Base-by-base conservation (phyloP, 2,888 invertebrate species). In the Epicampocera succincta region DNA sequence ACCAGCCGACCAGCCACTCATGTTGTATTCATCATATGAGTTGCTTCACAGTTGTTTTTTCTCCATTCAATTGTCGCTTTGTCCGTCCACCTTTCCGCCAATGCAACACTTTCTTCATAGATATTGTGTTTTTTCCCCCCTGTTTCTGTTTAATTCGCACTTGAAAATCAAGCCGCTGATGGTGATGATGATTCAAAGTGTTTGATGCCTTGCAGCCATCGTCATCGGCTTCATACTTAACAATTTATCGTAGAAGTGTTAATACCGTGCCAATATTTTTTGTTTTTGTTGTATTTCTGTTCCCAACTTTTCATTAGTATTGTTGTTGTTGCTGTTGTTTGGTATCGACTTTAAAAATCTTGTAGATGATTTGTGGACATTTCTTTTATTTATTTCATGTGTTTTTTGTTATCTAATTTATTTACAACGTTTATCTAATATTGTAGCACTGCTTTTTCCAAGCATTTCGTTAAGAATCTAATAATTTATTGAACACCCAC, bases 231-330 rank as follows among this genome's bases (percentile, higher is more conserved):
- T 60, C 25, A 12, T 25, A 66, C 46, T 61, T 52, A 58, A 72
- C 44, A 73, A 79, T 79, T 79, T 79, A 79, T 79, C 52, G 60
- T 52, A 58, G 38, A 78, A 72, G 78, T 78, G 72, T 44, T 78
- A 66, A 78, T 78, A 65, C 58, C 65, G 72, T 52, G 72, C 66
- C 78, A 79, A 60, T 60, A 66, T 29, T 48, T 58, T 15, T 66
- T 65, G 33, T 52, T 50, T n/a, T 48, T 61, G 12, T 71, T n/a
- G 17, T 19, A 56, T 52, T 76, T 50, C n/a, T 56, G 40, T 48
- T 6, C 33, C 3, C 6, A 6, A 33, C 8, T 33, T 9, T 33
- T 8, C 29, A 46, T 29, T 44, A 13, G 17, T 44, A 25, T 33
- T 69, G 13, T 11, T 52, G 15, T 25, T 61, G 11, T 25, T 44